Conservation (phyloP, 2,113 vertebrate species). For the Spilogale gracilis region DNA sequence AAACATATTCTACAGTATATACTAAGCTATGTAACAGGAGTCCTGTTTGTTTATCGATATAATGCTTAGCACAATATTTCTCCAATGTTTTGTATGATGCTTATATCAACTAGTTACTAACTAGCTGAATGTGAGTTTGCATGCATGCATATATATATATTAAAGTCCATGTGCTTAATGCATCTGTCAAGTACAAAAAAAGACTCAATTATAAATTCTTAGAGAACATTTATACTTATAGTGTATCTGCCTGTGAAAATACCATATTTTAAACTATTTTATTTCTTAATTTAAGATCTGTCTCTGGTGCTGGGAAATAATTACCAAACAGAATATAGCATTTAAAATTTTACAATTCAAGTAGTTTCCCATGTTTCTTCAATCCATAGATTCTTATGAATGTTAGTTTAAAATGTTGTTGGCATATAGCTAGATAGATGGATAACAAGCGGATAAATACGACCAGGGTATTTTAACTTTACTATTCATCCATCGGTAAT, state of each 20-base stretch:
- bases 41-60: not conserved
- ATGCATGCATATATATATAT: not conserved
- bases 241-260: not conserved
- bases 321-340: not conserved
- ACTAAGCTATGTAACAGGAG: not conserved
- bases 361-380: not conserved
- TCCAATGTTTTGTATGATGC: not conserved
- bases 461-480: not conserved
- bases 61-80: not conserved
- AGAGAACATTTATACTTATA: not conserved
- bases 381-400: not conserved
- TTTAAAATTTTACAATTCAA: slow-evolving; percentile 22
- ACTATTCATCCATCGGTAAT: not conserved
- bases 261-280: not conserved
- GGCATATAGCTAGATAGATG: not conserved
- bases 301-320: not conserved
- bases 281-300: not conserved
- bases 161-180: not conserved
- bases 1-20: not conserved
- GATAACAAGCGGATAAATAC: not conserved
- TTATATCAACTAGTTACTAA: not conserved
- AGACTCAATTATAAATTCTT: not conserved
- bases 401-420: not conserved
- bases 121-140: not conserved
- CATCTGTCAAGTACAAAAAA: not conserved